Evolutionary conservation across 37 sponge, comb jelly and placozoan species (phyloP).

Genomic region (Tethya wilhelma): DNA sequence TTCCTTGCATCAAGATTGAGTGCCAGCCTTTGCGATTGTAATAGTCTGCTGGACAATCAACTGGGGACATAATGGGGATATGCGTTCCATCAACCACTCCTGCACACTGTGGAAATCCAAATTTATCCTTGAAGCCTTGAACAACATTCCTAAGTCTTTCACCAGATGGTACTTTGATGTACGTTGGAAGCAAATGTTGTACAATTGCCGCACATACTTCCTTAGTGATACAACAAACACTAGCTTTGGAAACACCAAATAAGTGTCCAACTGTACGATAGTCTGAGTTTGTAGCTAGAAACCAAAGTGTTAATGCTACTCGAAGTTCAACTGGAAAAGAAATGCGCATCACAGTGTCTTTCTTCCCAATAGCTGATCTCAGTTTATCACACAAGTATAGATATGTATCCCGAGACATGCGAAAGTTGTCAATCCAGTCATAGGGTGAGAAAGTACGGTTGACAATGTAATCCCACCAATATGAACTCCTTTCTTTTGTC

Average conservation of each 20-base stretch:
- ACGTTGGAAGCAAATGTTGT: slow-evolving; percentile 27
- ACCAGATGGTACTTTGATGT: slow-evolving; percentile 43
- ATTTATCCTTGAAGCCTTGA: slow-evolving; percentile 39
- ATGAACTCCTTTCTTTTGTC: background rate
- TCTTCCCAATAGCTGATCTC: background rate
- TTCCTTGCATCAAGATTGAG: slow-evolving; percentile 41
- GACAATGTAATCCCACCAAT: slow-evolving; percentile 41
- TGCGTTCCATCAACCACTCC: slow-evolving; percentile 44
- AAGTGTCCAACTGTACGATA: slow-evolving; percentile 57
- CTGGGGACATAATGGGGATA: slow-evolving; percentile 37
- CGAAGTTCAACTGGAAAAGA: slow-evolving; percentile 12
- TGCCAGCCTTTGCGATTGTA: slow-evolving; percentile 57
- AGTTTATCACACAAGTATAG: slow-evolving; percentile 22
- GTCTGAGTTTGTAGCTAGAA: slow-evolving; percentile 38
- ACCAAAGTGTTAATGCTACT: slow-evolving; percentile 44
- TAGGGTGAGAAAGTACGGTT: slow-evolving; percentile 3
- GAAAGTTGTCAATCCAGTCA: slow-evolving; percentile 32
- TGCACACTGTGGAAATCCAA: slow-evolving; percentile 36
- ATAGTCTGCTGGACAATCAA: slow-evolving; percentile 30
- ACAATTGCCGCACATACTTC: slow-evolving; percentile 45
- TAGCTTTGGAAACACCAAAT: slow-evolving; percentile 43
- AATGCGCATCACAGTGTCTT: slow-evolving; percentile 15
- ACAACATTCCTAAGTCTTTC: slow-evolving; percentile 21
- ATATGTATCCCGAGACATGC: slow-evolving; percentile 20
- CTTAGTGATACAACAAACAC: slow-evolving; percentile 40